Percentiles rank a stretch among this genome's conserved stretches.
These are phyloP conservation scores for Astyanax mexicanus DNA, from an alignment of 2,797 vertebrate genomes.

Conservation along the genomic window DNA sequence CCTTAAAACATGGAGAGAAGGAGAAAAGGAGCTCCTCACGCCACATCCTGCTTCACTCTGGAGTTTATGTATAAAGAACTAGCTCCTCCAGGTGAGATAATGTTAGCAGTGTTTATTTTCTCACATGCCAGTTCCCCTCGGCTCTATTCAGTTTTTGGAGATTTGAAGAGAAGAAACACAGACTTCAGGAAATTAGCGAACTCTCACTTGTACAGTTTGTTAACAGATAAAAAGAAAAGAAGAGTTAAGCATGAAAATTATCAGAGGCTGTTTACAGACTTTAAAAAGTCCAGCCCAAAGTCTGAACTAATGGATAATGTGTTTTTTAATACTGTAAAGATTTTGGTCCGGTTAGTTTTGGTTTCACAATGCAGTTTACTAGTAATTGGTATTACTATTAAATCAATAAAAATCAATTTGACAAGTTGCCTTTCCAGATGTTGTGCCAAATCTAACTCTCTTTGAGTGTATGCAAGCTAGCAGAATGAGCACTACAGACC, in stretches of 20 bases:
- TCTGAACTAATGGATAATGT: too few relatives aligned
- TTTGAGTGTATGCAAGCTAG: too few relatives aligned
- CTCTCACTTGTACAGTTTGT: conserved; percentile 35
- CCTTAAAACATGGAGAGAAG: conserved; percentile 55
- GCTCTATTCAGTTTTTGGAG: conserved; percentile 2
- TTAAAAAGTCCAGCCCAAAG: too few relatives aligned
- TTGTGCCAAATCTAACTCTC: too few relatives aligned
- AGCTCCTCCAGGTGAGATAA: conserved; percentile 57
- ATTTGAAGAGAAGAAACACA: conserved; percentile 22
- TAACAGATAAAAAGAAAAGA: conserved; percentile 23
- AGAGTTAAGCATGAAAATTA: background rate
- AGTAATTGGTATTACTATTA: too few relatives aligned
- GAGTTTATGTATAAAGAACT: conserved; percentile 18
- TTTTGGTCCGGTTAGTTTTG: too few relatives aligned
- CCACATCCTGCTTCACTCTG: conserved; percentile 20
- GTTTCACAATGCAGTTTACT: too few relatives aligned
- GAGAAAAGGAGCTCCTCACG: conserved; percentile 34
- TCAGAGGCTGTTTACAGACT: background rate
- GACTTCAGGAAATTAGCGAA: conserved; percentile 41
- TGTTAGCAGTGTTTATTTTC: conserved; percentile 46
- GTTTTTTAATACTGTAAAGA: too few relatives aligned
- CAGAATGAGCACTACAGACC: too few relatives aligned
- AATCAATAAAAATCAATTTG: too few relatives aligned
- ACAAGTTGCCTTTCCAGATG: too few relatives aligned
- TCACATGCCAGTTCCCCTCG: conserved; percentile 23